Conservation (phyloP, 2,888 invertebrate genomes). For the Lycophotia porphyrea region DNA sequence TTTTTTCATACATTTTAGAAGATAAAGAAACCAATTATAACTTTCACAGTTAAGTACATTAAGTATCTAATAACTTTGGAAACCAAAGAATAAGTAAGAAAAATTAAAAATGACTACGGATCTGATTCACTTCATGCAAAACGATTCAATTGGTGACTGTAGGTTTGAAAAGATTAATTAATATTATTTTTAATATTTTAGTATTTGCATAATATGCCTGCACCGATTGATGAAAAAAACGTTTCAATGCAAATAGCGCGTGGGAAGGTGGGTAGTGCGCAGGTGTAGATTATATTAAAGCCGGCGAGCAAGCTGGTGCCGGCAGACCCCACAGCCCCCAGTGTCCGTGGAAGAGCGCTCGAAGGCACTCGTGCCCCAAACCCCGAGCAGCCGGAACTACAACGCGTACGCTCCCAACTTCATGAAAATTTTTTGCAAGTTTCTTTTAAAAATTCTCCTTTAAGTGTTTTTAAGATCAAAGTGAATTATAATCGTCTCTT, state of each 20-base stretch:
- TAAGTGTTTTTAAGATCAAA: neutral
- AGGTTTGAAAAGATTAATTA: slow-evolving; percentile 13
- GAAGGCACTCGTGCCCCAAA: slow-evolving; percentile 41
- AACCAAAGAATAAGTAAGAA: slow-evolving; percentile 9
- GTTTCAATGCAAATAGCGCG: slow-evolving; percentile 47
- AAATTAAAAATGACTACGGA: neutral
- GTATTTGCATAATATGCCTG: slow-evolving; percentile 5
- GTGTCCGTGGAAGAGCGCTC: slow-evolving; percentile 52
- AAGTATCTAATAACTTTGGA: slow-evolving; percentile 27
- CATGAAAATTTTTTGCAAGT: slow-evolving; percentile 6
- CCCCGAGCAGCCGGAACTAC: slow-evolving; percentile 34
- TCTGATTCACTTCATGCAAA: slow-evolving; percentile 22
- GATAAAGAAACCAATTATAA: slow-evolving; percentile 21
- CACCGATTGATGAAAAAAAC: neutral
- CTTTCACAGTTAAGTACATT: slow-evolving; percentile 6
- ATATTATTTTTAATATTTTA: neutral
- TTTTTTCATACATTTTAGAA: slow-evolving; percentile 3
- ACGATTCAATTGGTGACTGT: slow-evolving; percentile 9
- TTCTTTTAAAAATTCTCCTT: neutral
- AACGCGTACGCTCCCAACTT: slow-evolving; percentile 43
- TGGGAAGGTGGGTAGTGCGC: slow-evolving; percentile 71
- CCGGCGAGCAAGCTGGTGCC: slow-evolving; percentile 64
- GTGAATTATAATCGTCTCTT: neutral
- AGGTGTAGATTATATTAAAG: slow-evolving; percentile 71
- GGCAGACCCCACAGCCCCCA: slow-evolving; percentile 42